Evolutionary conservation across 1,140 invertebrate species (phyloP).

Genomic region (Papilio machaon): DNA sequence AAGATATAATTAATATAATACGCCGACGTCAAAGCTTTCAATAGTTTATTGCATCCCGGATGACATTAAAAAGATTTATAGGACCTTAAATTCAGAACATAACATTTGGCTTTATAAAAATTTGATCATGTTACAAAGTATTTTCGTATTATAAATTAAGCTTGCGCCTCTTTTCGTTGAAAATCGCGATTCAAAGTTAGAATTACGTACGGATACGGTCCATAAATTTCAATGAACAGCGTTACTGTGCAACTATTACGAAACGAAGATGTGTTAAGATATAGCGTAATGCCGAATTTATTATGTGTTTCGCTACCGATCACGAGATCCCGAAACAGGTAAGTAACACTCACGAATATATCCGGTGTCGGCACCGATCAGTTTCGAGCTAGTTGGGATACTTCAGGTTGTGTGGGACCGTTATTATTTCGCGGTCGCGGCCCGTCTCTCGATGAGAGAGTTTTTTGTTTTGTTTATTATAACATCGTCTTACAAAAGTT

Average conservation of each 20-base stretch:
- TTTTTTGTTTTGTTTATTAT: no score
- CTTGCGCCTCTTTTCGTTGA: not conserved
- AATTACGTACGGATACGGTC: slow-evolving; percentile 47
- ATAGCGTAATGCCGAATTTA: slow-evolving; percentile 27
- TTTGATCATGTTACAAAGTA: not conserved
- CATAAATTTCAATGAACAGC: slow-evolving; percentile 51
- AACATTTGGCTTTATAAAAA: no score
- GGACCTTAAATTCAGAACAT: not conserved
- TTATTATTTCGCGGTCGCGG: no score
- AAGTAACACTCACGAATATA: not conserved
- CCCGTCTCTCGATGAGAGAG: no score
- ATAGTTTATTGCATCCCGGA: not conserved
- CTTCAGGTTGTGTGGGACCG: no score
- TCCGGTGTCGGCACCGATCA: not conserved
- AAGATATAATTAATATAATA: no score
- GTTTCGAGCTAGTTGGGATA: not conserved
- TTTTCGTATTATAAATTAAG: not conserved
- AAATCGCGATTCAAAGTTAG: slow-evolving; percentile 25
- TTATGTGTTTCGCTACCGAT: slow-evolving; percentile 18
- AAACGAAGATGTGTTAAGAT: slow-evolving; percentile 37
- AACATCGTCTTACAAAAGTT: no score
- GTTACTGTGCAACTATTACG: slow-evolving; percentile 35
- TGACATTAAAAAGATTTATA: not conserved
- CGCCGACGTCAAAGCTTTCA: not conserved
- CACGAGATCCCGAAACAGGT: not conserved